Conservation (phyloP, 2,888 invertebrate species). For the Pterobdella sp. region DNA sequence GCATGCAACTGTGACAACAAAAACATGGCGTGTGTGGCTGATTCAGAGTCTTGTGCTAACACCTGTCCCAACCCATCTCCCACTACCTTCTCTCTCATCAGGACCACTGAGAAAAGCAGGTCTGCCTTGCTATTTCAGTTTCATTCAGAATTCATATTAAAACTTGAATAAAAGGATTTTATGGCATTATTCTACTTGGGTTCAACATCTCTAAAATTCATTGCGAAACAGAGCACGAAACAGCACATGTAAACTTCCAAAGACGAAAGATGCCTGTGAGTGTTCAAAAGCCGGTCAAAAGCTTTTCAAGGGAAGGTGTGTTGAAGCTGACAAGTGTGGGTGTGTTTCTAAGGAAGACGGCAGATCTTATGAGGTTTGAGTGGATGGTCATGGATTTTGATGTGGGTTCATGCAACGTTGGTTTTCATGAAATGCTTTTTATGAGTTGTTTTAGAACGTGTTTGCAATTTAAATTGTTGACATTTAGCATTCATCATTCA, state of each 20-base stretch:
- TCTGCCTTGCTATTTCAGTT: too few relatives aligned
- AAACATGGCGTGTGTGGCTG: slow-evolving; percentile 10
- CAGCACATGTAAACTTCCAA: not conserved
- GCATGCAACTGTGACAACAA: slow-evolving; percentile 11
- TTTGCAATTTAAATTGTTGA: too few relatives aligned
- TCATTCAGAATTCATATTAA: not conserved
- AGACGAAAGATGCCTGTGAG: not conserved
- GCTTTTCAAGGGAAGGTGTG: slow-evolving; percentile 20
- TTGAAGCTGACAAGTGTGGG: not conserved
- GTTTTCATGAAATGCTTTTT: too few relatives aligned
- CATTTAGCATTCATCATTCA: not conserved
- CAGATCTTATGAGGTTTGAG: not conserved
- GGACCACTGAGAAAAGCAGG: slow-evolving; percentile 6
- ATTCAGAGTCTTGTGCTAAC: not conserved
- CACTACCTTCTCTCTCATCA: slow-evolving; percentile 3
- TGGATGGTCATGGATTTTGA: not conserved
- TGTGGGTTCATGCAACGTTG: too few relatives aligned
- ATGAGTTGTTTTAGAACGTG: too few relatives aligned
- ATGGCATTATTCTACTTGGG: too few relatives aligned
- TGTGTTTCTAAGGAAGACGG: slow-evolving; percentile 11
- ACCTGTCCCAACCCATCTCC: slow-evolving; percentile 12
- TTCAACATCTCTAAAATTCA: too few relatives aligned
- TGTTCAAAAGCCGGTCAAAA: slow-evolving; percentile 1
- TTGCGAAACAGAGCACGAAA: not conserved
- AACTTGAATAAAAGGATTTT: not conserved